Conservation (phyloP, 2,888 invertebrate genomes). For the Dichetophora obliterata region DNA sequence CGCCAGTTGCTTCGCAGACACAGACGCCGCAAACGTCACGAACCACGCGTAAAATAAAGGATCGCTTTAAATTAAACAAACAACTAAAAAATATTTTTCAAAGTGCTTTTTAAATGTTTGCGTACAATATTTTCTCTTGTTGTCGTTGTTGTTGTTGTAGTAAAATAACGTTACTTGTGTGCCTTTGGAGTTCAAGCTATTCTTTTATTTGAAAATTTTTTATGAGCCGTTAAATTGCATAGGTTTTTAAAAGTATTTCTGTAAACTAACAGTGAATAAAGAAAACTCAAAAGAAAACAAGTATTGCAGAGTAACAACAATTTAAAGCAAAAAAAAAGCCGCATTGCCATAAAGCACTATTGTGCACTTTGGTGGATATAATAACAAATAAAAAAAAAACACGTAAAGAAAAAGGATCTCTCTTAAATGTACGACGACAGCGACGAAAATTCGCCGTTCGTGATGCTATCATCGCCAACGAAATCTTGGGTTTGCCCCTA, state of each 20-base stretch:
- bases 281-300: conserved; percentile 23
- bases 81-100: not conserved
- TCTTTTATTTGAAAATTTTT: not conserved
- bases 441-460: conserved; percentile 78
- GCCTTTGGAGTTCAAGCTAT: no score
- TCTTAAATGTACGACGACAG: conserved; percentile 73
- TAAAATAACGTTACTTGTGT: not conserved
- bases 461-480: conserved; percentile 77
- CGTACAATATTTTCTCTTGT: not conserved
- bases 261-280: not conserved
- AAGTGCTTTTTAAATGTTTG: not conserved
- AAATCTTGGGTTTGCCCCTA: conserved; percentile 71
- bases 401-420: conserved; percentile 43
- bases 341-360: not conserved
- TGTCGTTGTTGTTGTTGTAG: not conserved
- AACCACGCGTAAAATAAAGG: conserved; percentile 28
- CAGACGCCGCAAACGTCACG: conserved; percentile 52
- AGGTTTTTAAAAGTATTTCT: not conserved
- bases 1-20: conserved; percentile 55
- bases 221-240: not conserved
- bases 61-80: not conserved
- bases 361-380: not conserved
- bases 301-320: conserved; percentile 45
- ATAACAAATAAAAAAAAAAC: not conserved
- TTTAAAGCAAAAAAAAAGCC: conserved; percentile 39